Percentiles rank a stretch among this genome's conserved stretches.
These are phyloP conservation scores for Argyresthia goedartella DNA, from an alignment of 2,888 invertebrate species.

Conservation along the genomic window DNA sequence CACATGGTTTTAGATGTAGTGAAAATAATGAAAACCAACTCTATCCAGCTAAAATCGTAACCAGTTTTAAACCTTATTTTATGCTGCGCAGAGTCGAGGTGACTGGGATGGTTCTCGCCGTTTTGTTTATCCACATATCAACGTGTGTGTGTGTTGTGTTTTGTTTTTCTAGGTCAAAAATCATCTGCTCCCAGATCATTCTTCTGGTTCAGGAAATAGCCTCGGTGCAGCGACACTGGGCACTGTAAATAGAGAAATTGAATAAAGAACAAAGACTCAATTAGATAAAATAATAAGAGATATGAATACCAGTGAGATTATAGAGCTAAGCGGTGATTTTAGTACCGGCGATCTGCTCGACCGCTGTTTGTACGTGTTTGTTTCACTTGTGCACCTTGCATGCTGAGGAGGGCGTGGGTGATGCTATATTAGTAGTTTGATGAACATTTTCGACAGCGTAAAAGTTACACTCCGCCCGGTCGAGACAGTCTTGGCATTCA, in stretches of 20 bases:
- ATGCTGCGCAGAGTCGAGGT: too few relatives aligned
- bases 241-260: slow-evolving; percentile 57
- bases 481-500: too few relatives aligned
- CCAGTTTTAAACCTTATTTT: too few relatives aligned
- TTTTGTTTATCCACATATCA: slow-evolving; percentile 22
- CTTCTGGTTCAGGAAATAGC: slow-evolving; percentile 71
- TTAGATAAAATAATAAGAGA: slow-evolving; percentile 50
- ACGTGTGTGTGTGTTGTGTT: slow-evolving; percentile 54
- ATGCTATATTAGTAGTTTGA: neutral
- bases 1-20: too few relatives aligned
- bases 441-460: neutral
- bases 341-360: slow-evolving; percentile 57
- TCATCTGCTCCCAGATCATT: slow-evolving; percentile 69
- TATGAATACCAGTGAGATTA: slow-evolving; percentile 66
- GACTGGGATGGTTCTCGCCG: too few relatives aligned
- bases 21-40: too few relatives aligned
- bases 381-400: slow-evolving; percentile 38
- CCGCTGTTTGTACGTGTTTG: slow-evolving; percentile 58
- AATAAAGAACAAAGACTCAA: slow-evolving; percentile 68
- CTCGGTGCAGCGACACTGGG: slow-evolving; percentile 58
- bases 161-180: slow-evolving; percentile 67
- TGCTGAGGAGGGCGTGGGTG: neutral
- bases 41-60: too few relatives aligned
- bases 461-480: too few relatives aligned
- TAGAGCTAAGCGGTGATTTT: slow-evolving; percentile 66